Conservation (phyloP, 1,140 invertebrate genomes). For the Coptotermes formosanus region DNA sequence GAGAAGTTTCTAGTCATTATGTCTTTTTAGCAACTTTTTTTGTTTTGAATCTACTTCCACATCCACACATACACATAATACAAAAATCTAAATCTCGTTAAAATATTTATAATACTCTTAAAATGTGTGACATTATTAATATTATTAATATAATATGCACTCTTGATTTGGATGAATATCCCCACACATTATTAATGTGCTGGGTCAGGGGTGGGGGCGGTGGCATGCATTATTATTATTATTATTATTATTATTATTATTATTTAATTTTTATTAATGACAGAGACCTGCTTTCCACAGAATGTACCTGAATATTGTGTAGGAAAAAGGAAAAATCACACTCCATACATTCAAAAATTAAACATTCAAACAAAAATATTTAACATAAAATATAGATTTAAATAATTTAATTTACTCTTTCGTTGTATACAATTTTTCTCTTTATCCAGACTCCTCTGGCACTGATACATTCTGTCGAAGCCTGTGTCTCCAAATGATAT, state of each 20-base stretch:
- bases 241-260: constrained; percentile 24
- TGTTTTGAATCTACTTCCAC: constrained; percentile 31
- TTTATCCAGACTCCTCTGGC: constrained; percentile 28
- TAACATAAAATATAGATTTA: constrained; percentile 37
- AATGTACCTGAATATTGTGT: constrained; percentile 37
- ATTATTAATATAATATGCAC: constrained; percentile 37
- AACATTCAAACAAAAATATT: constrained; percentile 38
- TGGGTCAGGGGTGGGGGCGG: constrained; percentile 29
- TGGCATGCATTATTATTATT: constrained; percentile 22
- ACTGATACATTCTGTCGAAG: constrained; percentile 30
- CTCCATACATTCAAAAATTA: constrained; percentile 39
- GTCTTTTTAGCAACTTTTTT: constrained; percentile 31
- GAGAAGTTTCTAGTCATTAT: constrained; percentile 34
- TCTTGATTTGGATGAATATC: constrained; percentile 35
- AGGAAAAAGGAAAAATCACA: constrained; percentile 37
- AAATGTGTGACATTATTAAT: constrained; percentile 35
- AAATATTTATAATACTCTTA: constrained; percentile 39
- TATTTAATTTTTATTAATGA: constrained; percentile 26
- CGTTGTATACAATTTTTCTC: constrained; percentile 37
- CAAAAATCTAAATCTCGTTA: constrained; percentile 39
- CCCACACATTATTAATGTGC: constrained; percentile 27
- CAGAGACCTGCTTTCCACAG: constrained; percentile 35
- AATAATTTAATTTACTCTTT: constrained; percentile 36
- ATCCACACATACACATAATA: constrained; percentile 37
- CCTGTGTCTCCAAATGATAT: neutral